Percentiles rank a stretch among this genome's conserved stretches.
Evolutionary conservation across 2,113 vertebrate genomes (phyloP).

Genomic region (Pagrus major): DNA sequence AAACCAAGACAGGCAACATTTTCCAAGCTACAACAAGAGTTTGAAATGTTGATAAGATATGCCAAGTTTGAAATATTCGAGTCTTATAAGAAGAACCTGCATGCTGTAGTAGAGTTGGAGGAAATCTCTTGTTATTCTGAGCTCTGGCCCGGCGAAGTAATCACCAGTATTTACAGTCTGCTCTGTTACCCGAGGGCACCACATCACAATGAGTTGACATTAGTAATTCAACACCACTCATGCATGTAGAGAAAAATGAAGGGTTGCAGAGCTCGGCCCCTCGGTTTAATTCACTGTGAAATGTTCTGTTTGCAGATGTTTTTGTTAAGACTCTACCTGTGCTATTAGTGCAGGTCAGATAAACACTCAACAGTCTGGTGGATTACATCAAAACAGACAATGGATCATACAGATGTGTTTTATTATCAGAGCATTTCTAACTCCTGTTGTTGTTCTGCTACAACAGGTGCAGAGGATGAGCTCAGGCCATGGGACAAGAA

Average conservation of each 20-base stretch:
- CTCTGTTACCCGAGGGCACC: constrained; percentile 21
- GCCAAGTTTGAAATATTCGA: background rate
- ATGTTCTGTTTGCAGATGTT: background rate
- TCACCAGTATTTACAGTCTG: constrained; percentile 36
- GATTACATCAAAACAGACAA: constrained; percentile 1
- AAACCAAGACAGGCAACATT: too few species aligned
- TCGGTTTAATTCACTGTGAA: constrained; percentile 32
- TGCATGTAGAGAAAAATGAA: constrained; percentile 48
- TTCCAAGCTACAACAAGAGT: too few species aligned
- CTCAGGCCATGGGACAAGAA: constrained; percentile 75
- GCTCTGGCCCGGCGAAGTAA: constrained; percentile 5
- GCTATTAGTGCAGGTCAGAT: constrained; percentile 8
- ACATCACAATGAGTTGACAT: constrained; percentile 45
- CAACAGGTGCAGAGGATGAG: constrained; percentile 84
- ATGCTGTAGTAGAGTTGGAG: background rate
- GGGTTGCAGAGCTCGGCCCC: constrained; percentile 4
- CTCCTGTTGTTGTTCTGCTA: background rate
- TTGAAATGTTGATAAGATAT: background rate
- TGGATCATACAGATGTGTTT: background rate
- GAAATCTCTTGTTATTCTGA: constrained; percentile 15
- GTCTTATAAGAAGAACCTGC: background rate
- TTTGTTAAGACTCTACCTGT: background rate
- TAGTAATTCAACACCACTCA: constrained; percentile 45
- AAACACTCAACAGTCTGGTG: constrained; percentile 6
- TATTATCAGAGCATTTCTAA: constrained; percentile 7